Evolutionary conservation across 2,113 vertebrate genomes (phyloP).

Genomic region (Dicerorhinus sumatrensis): DNA sequence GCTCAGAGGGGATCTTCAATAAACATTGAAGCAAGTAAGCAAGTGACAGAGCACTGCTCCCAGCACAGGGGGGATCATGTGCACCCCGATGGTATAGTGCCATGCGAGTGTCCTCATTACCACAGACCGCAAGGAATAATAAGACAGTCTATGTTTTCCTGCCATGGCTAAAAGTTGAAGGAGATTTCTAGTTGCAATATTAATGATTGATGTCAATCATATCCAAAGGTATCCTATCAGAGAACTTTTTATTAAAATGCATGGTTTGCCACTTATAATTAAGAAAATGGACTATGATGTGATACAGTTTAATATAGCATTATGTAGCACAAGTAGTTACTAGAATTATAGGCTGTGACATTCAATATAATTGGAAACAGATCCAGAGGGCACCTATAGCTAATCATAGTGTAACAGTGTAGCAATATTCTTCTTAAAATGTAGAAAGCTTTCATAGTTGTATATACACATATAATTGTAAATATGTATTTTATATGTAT

Average conservation of each 20-base stretch:
- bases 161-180: not conserved
- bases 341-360: not conserved
- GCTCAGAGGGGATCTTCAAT: not conserved
- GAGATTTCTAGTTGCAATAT: not conserved
- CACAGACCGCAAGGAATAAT: too few species aligned
- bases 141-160: not conserved
- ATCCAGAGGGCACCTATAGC: not conserved
- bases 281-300: not conserved
- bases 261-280: not conserved
- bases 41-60: not conserved
- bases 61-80: accelerated
- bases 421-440: not conserved
- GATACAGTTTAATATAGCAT: not conserved
- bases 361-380: not conserved
- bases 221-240: not conserved
- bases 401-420: not conserved
- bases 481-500: not conserved
- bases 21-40: not conserved
- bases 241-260: not conserved
- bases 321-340: not conserved
- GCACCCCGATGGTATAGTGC: accelerated
- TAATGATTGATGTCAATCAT: not conserved
- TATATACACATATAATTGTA: not conserved
- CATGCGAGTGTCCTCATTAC: accelerated
- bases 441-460: not conserved